Conservation (phyloP, 1,140 invertebrate genomes). For the Musca vetustissima region DNA sequence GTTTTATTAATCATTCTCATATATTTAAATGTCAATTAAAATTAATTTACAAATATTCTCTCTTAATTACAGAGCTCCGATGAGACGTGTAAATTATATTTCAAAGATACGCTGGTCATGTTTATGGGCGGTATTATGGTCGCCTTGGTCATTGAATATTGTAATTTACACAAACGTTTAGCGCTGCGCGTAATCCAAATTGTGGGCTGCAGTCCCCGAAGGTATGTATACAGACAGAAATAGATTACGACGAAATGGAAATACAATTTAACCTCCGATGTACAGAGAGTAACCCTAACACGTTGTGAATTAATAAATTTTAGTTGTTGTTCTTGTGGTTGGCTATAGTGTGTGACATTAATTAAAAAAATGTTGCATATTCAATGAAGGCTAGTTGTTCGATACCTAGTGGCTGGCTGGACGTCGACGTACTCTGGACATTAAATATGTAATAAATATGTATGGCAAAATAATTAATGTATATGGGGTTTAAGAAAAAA, state of each 20-base stretch:
- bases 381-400: too few relatives aligned
- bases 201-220: constrained; percentile 74
- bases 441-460: too few relatives aligned
- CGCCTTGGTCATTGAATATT: constrained; percentile 82
- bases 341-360: background rate
- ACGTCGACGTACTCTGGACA: too few relatives aligned
- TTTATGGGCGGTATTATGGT: constrained; percentile 80
- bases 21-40: too few relatives aligned
- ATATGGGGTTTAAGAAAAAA: too few relatives aligned
- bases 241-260: too few relatives aligned
- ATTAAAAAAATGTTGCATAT: background rate
- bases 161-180: constrained; percentile 80
- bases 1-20: too few relatives aligned
- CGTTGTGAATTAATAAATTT: too few relatives aligned
- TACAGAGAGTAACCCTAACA: too few relatives aligned
- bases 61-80: constrained; percentile 57
- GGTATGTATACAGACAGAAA: constrained; percentile 51
- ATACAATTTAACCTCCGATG: too few relatives aligned
- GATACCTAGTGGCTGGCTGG: too few relatives aligned
- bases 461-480: too few relatives aligned
- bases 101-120: constrained; percentile 87
- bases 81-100: constrained; percentile 69
- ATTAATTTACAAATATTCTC: background rate
- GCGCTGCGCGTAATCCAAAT: constrained; percentile 76
- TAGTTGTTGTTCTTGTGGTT: background rate